Evolutionary conservation across 2,113 vertebrate species (phyloP).

Genomic region (Strigops habroptila): DNA sequence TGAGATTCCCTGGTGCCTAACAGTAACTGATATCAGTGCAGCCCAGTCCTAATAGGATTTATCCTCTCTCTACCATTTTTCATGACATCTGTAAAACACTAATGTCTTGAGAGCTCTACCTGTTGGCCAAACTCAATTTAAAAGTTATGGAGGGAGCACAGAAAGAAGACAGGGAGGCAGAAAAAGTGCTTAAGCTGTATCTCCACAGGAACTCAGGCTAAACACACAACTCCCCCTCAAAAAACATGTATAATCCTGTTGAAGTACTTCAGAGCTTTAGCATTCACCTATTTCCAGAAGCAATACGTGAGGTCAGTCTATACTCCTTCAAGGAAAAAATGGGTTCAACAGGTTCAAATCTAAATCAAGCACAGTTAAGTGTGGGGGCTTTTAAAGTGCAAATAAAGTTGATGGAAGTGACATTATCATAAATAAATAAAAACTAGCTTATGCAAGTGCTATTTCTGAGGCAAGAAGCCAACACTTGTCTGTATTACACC

Average conservation of each 20-base stretch:
- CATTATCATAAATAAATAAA: not conserved
- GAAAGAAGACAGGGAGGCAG: not conserved
- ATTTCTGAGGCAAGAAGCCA: not conserved
- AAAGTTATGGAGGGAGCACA: not conserved
- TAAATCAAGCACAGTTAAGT: not conserved
- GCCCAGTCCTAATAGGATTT: not conserved
- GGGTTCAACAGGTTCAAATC: not conserved
- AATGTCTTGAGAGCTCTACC: not conserved
- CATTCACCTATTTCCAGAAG: constrained; percentile 33
- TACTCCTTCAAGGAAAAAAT: not conserved
- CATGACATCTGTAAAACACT: not conserved
- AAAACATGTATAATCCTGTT: constrained; percentile 10
- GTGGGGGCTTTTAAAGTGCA: not conserved
- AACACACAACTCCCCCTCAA: not conserved
- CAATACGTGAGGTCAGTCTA: not conserved
- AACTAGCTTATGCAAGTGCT: not conserved
- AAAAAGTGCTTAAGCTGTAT: not conserved
- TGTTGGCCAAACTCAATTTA: not conserved
- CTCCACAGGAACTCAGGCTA: not conserved
- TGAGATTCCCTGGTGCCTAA: not conserved
- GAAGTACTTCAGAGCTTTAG: not conserved
- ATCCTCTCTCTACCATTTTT: not conserved
- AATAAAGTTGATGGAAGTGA: not conserved
- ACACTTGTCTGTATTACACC: not conserved
- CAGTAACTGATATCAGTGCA: not conserved